Percentiles rank a stretch among this genome's conserved stretches.
Evolutionary conservation across 2,797 vertebrate species (phyloP).

Genomic region (Glyptemys insculpta): DNA sequence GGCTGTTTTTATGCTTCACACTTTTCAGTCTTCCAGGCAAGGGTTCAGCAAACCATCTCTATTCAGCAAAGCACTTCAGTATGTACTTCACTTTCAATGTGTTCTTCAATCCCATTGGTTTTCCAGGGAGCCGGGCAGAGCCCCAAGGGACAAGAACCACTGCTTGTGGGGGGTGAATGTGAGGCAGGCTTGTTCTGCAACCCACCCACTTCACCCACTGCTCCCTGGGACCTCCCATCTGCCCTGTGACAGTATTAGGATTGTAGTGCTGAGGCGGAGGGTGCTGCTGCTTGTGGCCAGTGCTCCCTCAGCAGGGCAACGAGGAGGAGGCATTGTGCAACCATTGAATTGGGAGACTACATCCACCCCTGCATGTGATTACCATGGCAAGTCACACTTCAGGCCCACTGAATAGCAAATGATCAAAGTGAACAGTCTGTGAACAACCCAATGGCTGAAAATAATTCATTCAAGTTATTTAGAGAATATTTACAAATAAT

Average conservation of each 20-base stretch:
- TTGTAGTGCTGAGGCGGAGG: too few species aligned
- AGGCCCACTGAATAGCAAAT: neutral
- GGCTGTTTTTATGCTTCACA: neutral
- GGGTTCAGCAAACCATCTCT: neutral
- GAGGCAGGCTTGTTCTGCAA: too few species aligned
- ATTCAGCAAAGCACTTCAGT: neutral
- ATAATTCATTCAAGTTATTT: neutral
- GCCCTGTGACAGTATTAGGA: too few species aligned
- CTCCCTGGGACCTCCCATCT: too few species aligned
- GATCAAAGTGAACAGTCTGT: neutral
- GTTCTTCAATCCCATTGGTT: neutral
- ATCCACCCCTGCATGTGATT: too few species aligned
- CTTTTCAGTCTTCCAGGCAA: neutral
- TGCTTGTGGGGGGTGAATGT: too few species aligned
- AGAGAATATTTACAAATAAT: constrained; percentile 2
- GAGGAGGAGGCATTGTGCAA: too few species aligned
- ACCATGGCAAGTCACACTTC: neutral
- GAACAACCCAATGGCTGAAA: constrained; percentile 5
- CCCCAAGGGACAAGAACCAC: too few species aligned
- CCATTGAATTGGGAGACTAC: too few species aligned
- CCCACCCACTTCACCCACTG: too few species aligned
- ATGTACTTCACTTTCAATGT: neutral
- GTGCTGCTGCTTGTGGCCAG: too few species aligned
- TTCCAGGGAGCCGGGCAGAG: neutral
- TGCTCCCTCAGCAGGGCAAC: too few species aligned